phyloP scores from a whole-genome alignment of 2,797 vertebrate genomes.

The Gadopsis bispinosus region DNA sequence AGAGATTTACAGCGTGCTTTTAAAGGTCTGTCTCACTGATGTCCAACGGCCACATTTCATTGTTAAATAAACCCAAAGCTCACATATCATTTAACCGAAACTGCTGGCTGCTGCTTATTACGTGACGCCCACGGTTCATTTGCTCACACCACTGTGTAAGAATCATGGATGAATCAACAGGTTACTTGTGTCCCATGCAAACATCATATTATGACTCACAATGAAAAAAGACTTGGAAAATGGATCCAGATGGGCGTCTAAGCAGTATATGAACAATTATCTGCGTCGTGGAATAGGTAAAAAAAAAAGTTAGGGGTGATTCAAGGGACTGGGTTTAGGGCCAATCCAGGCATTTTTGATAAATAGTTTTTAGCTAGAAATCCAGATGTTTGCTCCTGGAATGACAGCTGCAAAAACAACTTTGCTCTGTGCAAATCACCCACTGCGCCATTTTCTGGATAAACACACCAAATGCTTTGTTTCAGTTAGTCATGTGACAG shows the following conservation, averaged over 20 bases:
- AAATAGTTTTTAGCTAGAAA: too few species aligned
- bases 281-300: too few species aligned
- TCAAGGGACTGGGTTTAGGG: too few species aligned
- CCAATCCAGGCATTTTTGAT: too few species aligned
- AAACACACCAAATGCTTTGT: too few species aligned
- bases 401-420: too few species aligned
- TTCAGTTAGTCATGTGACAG: background rate
- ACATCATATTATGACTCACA: background rate
- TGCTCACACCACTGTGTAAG: background rate
- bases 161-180: background rate
- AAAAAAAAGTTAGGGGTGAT: too few species aligned
- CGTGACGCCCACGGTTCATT: background rate
- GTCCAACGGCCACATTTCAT: background rate
- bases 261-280: too few species aligned
- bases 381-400: too few species aligned
- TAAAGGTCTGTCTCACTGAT: background rate
- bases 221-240: background rate
- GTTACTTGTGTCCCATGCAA: background rate
- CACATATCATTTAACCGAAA: slow-evolving; percentile 24
- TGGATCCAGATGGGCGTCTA: background rate
- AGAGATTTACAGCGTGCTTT: background rate
- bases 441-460: too few species aligned
- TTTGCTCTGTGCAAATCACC: too few species aligned
- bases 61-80: slow-evolving; percentile 1
- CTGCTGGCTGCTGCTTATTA: slow-evolving; percentile 15